Evolutionary conservation across 30 jellyfish, hydroid and myxozoan genomes (phyloP), one percentile per base, ranked within the genome.

Genomic region (Aurelia coerulea): DNA sequence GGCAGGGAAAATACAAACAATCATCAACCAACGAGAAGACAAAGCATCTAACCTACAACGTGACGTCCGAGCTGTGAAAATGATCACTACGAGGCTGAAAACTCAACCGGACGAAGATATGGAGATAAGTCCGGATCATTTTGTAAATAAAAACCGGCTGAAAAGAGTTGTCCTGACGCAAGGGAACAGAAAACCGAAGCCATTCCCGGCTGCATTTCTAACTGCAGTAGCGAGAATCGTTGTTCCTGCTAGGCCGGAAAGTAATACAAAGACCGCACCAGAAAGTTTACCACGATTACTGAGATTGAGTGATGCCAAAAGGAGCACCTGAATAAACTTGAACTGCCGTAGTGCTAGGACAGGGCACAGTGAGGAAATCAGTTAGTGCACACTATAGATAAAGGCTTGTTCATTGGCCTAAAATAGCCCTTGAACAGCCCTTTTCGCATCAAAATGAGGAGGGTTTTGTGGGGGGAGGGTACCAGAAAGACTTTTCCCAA

Each of bases 201-300:
- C 88, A 15, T 35, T 74, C n/a, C 88, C 88, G 5, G 88, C 94
- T 2, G 88, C 79, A 5, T 72, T 85, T 65, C 84, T 74, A 29
- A 64, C 83, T 42, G 82, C 88, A 51, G 78, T 76, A n/a, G 94
- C 88, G 59, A 60, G 93, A 11, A 67, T 72, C 0, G 81, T 74
- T 17, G 94, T 85, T 19, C 88, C 94, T 14, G 94, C 83, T 13
- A 74, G 78, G 76, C 94, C 94, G 49, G 89, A 74, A 4, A 70
- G 80, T 71, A 58, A 41, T 6, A 70, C 74, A 6, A 56, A 17
- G 4, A 68, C 68, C 65, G 69, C 64, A 16, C 78, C 79, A 31
- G 86, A 83, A 15, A 79, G 80, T 50, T 37, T 17, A 46, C 92
- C 92, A 13, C 60, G 84, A 32, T 62, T 83, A 49, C 86, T 83